A percentile compares a stretch with the other conserved stretches of the same genome.
Evolutionary conservation across 2,888 invertebrate genomes (phyloP).

Genomic region (Machimus atricapillus): DNA sequence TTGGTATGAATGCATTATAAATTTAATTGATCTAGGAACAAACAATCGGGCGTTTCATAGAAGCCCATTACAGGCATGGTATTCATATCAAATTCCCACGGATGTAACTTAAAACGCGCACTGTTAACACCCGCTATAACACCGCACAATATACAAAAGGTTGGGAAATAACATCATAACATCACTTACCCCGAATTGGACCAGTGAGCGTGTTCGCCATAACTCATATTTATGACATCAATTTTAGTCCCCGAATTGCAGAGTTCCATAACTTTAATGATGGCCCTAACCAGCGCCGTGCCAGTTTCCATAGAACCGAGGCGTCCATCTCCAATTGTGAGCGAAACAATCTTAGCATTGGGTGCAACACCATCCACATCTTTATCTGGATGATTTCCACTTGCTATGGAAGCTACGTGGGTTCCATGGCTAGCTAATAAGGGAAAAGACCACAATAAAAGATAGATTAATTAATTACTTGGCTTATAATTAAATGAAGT

Average conservation of each 20-base stretch:
- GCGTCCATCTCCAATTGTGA: slow-evolving; percentile 93
- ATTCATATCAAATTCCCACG: neutral
- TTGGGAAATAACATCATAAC: neutral
- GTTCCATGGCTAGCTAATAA: slow-evolving; percentile 90
- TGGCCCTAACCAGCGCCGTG: slow-evolving; percentile 88
- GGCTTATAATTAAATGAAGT: neutral
- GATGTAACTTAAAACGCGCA: neutral
- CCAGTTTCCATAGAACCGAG: slow-evolving; percentile 97
- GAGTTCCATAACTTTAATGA: slow-evolving; percentile 83
- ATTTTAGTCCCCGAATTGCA: slow-evolving; percentile 67
- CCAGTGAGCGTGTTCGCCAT: slow-evolving; percentile 95
- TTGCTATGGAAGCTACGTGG: slow-evolving; percentile 96
- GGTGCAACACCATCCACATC: slow-evolving; percentile 95
- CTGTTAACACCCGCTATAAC: neutral
- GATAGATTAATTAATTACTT: neutral
- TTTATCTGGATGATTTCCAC: slow-evolving; percentile 83
- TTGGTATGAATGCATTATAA: neutral
- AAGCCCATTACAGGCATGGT: neutral
- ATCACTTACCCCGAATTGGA: slow-evolving; percentile 80
- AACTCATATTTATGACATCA: slow-evolving; percentile 97
- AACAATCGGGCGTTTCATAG: neutral
- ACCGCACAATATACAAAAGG: neutral
- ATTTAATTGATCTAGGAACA: neutral
- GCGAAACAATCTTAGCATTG: slow-evolving; percentile 91
- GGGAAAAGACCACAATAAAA: neutral